Conservation (phyloP, 37 sponge, comb jelly and placozoan species). For the Hexactinellida sp. region DNA sequence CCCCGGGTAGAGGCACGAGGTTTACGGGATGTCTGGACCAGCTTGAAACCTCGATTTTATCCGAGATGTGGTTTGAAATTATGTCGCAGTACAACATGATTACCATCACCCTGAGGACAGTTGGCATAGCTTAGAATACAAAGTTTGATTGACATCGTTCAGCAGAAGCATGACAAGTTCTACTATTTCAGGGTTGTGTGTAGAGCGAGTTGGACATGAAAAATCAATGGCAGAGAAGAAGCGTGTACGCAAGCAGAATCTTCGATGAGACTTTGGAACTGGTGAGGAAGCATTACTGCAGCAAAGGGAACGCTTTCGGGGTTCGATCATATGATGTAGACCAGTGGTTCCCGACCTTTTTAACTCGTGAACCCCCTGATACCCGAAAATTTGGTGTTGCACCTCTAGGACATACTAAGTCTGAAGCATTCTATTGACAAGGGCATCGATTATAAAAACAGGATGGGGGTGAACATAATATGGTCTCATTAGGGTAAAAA, state of each 20-base stretch:
- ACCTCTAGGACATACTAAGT: no score
- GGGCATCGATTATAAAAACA: no score
- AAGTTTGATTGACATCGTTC: background rate
- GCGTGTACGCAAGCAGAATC: background rate
- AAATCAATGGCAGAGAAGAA: background rate
- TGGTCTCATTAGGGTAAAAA: no score
- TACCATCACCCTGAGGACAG: slow-evolving; percentile 3
- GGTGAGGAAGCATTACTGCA: background rate
- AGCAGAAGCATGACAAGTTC: background rate
- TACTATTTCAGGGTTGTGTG: background rate
- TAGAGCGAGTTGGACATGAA: slow-evolving; percentile 16
- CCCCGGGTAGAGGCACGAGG: slow-evolving; percentile 6
- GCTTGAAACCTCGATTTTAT: slow-evolving; percentile 19
- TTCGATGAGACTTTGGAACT: background rate
- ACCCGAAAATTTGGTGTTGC: no score
- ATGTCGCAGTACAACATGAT: slow-evolving; percentile 6
- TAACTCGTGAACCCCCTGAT: no score
- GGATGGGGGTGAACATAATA: no score
- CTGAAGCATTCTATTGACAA: no score
- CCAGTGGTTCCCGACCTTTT: no score
- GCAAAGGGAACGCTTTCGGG: background rate
- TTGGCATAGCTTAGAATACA: background rate
- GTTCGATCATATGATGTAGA: no score
- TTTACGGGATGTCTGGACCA: slow-evolving; percentile 16
- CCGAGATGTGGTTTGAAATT: slow-evolving; percentile 19